Conservation (phyloP, 1,140 invertebrate genomes). For the Tetramorium simillimum region DNA sequence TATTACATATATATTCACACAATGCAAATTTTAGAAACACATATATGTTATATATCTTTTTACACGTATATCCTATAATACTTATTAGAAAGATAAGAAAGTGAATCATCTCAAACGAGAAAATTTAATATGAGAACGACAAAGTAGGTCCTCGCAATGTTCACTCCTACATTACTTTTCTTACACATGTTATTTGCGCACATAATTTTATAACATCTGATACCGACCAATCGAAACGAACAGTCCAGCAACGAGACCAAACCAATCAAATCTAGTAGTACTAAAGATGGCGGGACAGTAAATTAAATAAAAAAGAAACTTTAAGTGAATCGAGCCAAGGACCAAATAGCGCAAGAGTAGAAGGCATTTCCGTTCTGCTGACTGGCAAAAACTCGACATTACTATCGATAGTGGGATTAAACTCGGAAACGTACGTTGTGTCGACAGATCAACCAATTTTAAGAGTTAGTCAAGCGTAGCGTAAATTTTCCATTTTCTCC, state of each 20-base stretch:
- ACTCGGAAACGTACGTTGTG: slow-evolving; percentile 65
- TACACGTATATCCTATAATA: background rate
- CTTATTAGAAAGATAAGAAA: background rate
- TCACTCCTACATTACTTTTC: slow-evolving; percentile 31
- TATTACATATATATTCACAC: background rate
- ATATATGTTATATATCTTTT: background rate
- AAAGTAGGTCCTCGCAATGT: background rate
- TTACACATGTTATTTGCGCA: slow-evolving; percentile 7
- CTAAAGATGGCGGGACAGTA: slow-evolving; percentile 31
- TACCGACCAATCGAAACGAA: slow-evolving; percentile 27
- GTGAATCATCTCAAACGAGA: background rate
- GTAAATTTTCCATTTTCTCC: slow-evolving; percentile 72
- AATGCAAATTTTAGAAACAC: background rate
- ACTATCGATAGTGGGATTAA: slow-evolving; percentile 40
- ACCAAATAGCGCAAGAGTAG: slow-evolving; percentile 57
- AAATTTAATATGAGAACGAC: background rate
- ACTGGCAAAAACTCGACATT: slow-evolving; percentile 61
- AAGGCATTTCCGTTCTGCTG: slow-evolving; percentile 66
- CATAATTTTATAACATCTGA: slow-evolving; percentile 10
- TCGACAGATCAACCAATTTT: slow-evolving; percentile 73
- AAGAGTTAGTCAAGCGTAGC: slow-evolving; percentile 72
- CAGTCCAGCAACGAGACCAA: background rate
- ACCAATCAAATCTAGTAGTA: slow-evolving; percentile 28
- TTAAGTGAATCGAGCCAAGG: slow-evolving; percentile 52
- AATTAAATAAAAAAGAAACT: slow-evolving; percentile 7